Evolutionary conservation across 2,797 vertebrate species (phyloP).

Genomic region (Babyrousa celebensis): DNA sequence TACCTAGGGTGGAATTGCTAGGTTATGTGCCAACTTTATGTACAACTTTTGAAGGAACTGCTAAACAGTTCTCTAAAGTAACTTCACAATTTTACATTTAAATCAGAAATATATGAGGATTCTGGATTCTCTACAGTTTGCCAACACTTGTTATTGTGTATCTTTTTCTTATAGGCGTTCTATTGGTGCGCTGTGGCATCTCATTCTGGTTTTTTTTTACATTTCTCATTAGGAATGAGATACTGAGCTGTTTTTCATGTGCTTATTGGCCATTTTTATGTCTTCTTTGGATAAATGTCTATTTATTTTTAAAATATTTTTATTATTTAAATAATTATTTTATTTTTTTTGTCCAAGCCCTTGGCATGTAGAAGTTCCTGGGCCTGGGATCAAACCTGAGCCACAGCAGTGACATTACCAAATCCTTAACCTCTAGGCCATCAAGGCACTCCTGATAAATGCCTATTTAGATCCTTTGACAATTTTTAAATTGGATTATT

Average conservation of each 20-base stretch:
- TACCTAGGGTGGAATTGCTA: neutral
- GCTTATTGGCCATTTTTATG: neutral
- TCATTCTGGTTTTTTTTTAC: neutral
- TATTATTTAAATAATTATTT: too few relatives aligned
- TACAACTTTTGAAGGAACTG: conserved; percentile 32
- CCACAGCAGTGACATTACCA: too few relatives aligned
- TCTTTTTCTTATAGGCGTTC: neutral
- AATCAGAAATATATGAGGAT: neutral
- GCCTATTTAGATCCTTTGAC: neutral
- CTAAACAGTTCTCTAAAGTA: conserved; percentile 35
- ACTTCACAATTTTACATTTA: neutral
- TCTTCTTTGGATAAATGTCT: neutral
- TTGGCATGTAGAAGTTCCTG: too few relatives aligned
- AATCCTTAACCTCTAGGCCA: too few relatives aligned
- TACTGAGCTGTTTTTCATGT: neutral
- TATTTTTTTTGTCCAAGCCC: too few relatives aligned
- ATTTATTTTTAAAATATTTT: too few relatives aligned
- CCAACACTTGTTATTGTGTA: neutral
- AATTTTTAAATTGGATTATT: neutral
- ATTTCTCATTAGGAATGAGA: conserved; percentile 1
- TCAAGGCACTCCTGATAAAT: neutral
- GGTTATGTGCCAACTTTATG: neutral
- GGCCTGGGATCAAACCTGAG: too few relatives aligned
- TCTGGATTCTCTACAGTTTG: conserved; percentile 30
- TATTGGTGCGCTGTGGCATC: neutral